phyloP scores from a whole-genome alignment of 2,888 invertebrate species.

The Drosophila paracracens region DNA sequence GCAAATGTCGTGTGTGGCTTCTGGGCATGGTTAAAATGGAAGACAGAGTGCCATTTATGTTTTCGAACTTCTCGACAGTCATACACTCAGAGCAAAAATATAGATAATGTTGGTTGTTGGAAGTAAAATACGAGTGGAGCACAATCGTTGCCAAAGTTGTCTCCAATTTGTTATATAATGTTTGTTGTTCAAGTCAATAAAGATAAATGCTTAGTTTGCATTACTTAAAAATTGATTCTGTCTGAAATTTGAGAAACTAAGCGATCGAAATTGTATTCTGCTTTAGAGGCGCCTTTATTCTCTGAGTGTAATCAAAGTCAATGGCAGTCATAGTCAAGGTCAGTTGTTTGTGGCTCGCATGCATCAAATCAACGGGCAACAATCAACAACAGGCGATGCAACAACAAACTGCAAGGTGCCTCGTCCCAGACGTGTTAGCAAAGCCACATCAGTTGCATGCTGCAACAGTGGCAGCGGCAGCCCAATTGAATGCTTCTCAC shows the following conservation, averaged over 20 bases:
- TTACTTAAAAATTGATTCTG: neutral
- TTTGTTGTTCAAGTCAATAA: neutral
- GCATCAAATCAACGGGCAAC: conserved; percentile 74
- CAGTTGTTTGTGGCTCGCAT: conserved; percentile 66
- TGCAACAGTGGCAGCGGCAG: conserved; percentile 28
- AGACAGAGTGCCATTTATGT: conserved; percentile 57
- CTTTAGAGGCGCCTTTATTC: neutral
- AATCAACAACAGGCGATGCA: conserved; percentile 55
- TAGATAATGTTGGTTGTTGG: neutral
- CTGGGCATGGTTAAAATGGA: conserved; percentile 68
- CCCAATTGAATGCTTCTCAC: conserved; percentile 78
- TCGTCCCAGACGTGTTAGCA: conserved; percentile 74
- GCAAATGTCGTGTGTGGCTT: conserved; percentile 79
- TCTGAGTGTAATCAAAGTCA: conserved; percentile 38
- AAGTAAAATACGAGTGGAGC: neutral
- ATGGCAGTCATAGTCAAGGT: conserved; percentile 69
- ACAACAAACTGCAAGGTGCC: conserved; percentile 71
- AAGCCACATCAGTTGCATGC: conserved; percentile 49
- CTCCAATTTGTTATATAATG: neutral
- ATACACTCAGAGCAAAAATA: neutral
- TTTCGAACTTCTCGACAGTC: conserved; percentile 22
- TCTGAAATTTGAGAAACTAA: neutral
- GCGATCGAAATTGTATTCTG: neutral
- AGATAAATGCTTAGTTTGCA: neutral
- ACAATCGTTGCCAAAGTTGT: neutral